Percentiles rank a stretch among this genome's conserved stretches.
These are phyloP conservation scores for Carollia perspicillata DNA, from an alignment of 2,113 vertebrate genomes.

Conservation along the genomic window DNA sequence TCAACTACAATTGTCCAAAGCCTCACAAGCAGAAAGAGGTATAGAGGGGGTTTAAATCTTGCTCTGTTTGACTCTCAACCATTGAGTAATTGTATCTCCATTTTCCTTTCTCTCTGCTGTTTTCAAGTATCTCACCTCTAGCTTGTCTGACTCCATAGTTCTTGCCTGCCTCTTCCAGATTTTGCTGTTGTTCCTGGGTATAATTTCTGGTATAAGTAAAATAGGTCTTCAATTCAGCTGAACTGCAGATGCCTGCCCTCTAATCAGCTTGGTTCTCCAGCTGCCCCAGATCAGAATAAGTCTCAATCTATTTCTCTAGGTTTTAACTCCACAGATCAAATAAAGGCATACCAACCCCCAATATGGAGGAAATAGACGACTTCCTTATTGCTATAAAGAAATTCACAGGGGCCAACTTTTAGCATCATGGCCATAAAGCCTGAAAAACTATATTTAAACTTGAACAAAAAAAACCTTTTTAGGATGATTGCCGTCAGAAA, in stretches of 20 bases:
- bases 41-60: neutral
- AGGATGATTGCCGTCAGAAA: constrained; percentile 32
- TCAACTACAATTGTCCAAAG: neutral
- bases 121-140: neutral
- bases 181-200: neutral
- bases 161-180: neutral
- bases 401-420: constrained; percentile 12
- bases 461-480: constrained; percentile 9
- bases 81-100: neutral
- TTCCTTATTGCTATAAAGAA: neutral
- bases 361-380: neutral
- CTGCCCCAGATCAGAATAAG: neutral
- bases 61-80: neutral
- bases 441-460: constrained; percentile 27
- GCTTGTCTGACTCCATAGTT: neutral
- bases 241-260: neutral
- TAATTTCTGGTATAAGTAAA: neutral
- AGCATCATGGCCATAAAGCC: neutral
- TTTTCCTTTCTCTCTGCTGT: neutral
- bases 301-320: neutral
- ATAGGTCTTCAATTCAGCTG: neutral
- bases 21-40: neutral
- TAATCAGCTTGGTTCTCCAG: neutral
- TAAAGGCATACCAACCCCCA: neutral
- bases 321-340: neutral